Percentiles rank a stretch among this genome's conserved stretches.
These are phyloP conservation scores for Ligdia adustata DNA, from an alignment of 2,888 invertebrate genomes.

Conservation along the genomic window DNA sequence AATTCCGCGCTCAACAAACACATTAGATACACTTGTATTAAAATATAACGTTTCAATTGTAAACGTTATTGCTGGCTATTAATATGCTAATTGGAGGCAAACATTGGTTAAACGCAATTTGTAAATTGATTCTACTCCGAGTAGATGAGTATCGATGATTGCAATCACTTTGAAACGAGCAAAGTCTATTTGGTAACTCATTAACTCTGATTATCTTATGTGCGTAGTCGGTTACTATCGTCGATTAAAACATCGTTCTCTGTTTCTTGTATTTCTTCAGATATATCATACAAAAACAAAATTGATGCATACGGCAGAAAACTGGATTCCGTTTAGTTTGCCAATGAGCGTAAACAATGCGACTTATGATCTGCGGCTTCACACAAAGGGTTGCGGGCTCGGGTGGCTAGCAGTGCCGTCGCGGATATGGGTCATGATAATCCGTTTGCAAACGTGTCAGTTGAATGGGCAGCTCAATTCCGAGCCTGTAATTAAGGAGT, in stretches of 20 bases:
- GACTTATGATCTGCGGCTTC: conserved; percentile 30
- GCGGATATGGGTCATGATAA: conserved; percentile 67
- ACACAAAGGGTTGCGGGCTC: conserved; percentile 19
- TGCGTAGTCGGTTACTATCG: too few relatives aligned
- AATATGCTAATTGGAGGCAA: conserved; percentile 29
- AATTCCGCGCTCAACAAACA: conserved; percentile 45
- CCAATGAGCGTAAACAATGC: conserved; percentile 17
- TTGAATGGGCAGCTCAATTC: conserved; percentile 79
- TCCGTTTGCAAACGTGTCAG: conserved; percentile 77
- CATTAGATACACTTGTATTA: conserved; percentile 44
- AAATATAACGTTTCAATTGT: conserved; percentile 42
- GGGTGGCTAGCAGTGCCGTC: conserved; percentile 31
- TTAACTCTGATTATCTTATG: too few relatives aligned
- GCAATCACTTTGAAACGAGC: conserved; percentile 5
- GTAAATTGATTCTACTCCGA: conserved; percentile 13
- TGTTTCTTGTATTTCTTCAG: too few relatives aligned
- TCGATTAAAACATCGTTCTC: too few relatives aligned
- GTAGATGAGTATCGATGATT: conserved; percentile 9
- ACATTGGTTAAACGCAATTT: conserved; percentile 29
- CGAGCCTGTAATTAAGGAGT: conserved; percentile 79
- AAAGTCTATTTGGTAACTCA: conserved; percentile 12
- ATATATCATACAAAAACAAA: conserved; percentile 1
- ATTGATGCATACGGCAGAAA: conserved; percentile 6
- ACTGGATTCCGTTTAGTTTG: conserved; percentile 7
- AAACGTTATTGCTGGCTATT: conserved; percentile 33